Base-by-base conservation (phyloP, 1,140 invertebrate genomes). In the Neodiprion virginianus region DNA sequence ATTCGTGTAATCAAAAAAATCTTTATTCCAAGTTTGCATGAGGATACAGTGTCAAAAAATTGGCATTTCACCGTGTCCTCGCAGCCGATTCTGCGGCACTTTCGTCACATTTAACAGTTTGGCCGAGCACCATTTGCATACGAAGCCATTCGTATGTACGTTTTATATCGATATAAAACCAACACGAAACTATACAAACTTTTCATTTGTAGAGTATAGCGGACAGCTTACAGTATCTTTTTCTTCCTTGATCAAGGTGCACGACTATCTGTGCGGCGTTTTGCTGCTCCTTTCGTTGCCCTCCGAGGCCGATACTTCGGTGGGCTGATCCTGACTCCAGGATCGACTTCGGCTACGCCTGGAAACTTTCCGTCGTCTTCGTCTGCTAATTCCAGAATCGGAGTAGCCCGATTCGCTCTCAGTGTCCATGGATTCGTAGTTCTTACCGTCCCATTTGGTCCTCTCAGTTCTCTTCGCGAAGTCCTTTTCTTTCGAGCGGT, bases 361-460 rank as follows among this genome's bases (percentile, higher is more conserved):
- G 28, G 53, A 61, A 12, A 3, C 4, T 61, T 17, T 17, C n/a
- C 53, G 11, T 61, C 53, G 53, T 61, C 53, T 12, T 61, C 53
- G 53, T 61, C n/a, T 61, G 53, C 53, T 61, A 8, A 5, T 61
- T 14, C 11, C 53, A 0, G 53, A 8, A 61, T 61, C 28, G 28
- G 28, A 40, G 28, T 40, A 5, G 5, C 5, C 5, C 28, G 28
- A 40, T 40, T 61, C 53, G 0, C 53, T 47, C 40, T 71, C 53
- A 10, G 73, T 69, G 48, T 74, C 69, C 10, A 50, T 69, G 28
- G 50, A 5, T 4, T 40, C 50, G 11, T 68, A 8, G 69, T 74
- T 74, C 21, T 68, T 48, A 61, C 69, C 68, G 12, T 68, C 67
- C n/a, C 67, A 53, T 66, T 61, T 40, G 11, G 10, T 47, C 66